Evolutionary conservation across 2,888 invertebrate species (phyloP), one percentile per base, ranked within the genome.

Genomic region (Rapana venosa): DNA sequence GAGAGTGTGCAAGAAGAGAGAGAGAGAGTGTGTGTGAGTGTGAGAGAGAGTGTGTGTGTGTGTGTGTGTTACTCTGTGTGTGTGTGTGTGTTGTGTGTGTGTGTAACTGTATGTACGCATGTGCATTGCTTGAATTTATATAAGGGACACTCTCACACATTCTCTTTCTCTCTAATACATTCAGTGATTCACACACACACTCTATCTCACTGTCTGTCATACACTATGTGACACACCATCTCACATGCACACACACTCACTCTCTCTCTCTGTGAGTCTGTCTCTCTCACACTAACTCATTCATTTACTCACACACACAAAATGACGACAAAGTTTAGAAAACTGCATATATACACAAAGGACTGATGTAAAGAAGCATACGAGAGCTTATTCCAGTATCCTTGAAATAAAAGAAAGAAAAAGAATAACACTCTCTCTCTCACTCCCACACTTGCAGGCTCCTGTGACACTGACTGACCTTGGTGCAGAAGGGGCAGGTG

Each of bases 401-500:
- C n/a, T n/a, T n/a, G n/a, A n/a, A n/a, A n/a, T n/a, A n/a, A n/a
- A n/a, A n/a, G n/a, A 58, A 58, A 58, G 11, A 58, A 58, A 58
- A 58, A 8, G 15, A 58, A 58, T 58, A 15, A 58, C 8, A 58
- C 8, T 8, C 8, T 8, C 15, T 58, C 58, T 58, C 58, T 58
- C 15, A 70, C 22, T 70, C 1, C 70, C 70, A 20, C 70, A 47
- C 47, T 47, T 47, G 47, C 47, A 2, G 58, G 15, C 11, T 13
- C 58, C 11, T 15, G 15, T 58, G 58, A 15, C 22, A 61, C 17
- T 15, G 22, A 35, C 77, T 77, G 77, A 97, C 97, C 96, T 96
- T 96, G 4, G 90, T 91, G 94, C 97, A 97, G 92, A 96, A 97
- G 0, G 97, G 97, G 93, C 97, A 97, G 36, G 95, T 96, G 5